These are phyloP conservation scores for Phortica variegata DNA, from an alignment of 1,140 invertebrate genomes.

Conservation along the genomic window DNA sequence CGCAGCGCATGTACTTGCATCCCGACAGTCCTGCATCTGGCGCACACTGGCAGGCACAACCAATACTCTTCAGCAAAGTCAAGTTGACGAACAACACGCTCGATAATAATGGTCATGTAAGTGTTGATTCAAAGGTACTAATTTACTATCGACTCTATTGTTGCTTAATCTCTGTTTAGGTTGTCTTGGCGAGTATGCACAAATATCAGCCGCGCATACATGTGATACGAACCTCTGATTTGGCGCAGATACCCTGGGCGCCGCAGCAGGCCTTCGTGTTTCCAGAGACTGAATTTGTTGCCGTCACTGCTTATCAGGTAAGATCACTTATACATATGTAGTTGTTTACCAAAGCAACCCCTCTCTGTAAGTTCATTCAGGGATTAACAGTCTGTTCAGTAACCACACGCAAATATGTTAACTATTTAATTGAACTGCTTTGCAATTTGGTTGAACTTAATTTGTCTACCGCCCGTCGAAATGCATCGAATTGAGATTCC, in stretches of 20 bases:
- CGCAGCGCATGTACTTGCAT: slow-evolving; percentile 75
- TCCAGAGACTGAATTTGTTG: slow-evolving; percentile 82
- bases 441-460: too few species aligned
- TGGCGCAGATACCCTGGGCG: slow-evolving; percentile 65
- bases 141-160: slow-evolving; percentile 2
- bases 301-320: slow-evolving; percentile 90
- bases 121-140: slow-evolving; percentile 43
- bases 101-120: slow-evolving; percentile 80
- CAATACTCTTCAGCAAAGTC: slow-evolving; percentile 79
- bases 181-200: slow-evolving; percentile 89
- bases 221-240: slow-evolving; percentile 72
- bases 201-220: slow-evolving; percentile 86
- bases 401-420: too few species aligned
- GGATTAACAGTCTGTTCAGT: too few species aligned
- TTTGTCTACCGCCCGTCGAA: too few species aligned
- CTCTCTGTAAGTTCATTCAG: too few species aligned
- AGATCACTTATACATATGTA: slow-evolving; percentile 8
- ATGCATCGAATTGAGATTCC: too few species aligned
- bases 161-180: slow-evolving; percentile 58
- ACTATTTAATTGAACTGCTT: too few species aligned
- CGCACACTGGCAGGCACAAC: slow-evolving; percentile 81
- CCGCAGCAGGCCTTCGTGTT: slow-evolving; percentile 71
- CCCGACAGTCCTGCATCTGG: slow-evolving; percentile 83
- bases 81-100: slow-evolving; percentile 89
- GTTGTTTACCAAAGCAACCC: too few species aligned